Evolutionary conservation across 2,888 invertebrate species (phyloP).

Genomic region (Pachycephus smyrnensis): DNA sequence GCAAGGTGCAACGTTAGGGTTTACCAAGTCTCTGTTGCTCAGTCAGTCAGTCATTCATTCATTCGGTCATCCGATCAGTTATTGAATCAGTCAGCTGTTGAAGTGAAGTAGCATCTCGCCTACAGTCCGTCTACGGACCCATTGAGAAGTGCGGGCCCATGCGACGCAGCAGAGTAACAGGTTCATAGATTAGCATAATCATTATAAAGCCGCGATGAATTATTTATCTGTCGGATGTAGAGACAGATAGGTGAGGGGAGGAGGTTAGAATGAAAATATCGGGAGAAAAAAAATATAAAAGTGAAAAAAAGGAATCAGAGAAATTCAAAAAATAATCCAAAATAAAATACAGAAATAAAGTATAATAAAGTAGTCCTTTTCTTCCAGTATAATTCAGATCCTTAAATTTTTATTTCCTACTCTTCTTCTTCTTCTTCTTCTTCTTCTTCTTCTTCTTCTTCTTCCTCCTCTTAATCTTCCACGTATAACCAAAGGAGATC

Average conservation of each 20-base stretch:
- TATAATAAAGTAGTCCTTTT: slow-evolving; percentile 39
- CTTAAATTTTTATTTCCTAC: not conserved
- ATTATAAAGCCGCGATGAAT: slow-evolving; percentile 66
- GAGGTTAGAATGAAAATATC: not conserved
- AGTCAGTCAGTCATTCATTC: slow-evolving; percentile 1
- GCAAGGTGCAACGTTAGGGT: slow-evolving; percentile 2
- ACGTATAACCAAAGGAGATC: slow-evolving; percentile 14
- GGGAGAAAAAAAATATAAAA: slow-evolving; percentile 23
- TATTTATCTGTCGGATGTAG: slow-evolving; percentile 61
- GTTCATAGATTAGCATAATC: slow-evolving; percentile 66
- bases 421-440: slow-evolving; percentile 11
- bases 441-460: slow-evolving; percentile 14
- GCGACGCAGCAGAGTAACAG: slow-evolving; percentile 52
- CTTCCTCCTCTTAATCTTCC: not conserved
- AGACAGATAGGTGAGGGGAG: slow-evolving; percentile 12
- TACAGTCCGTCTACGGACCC: slow-evolving; percentile 27
- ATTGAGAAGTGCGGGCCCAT: not conserved
- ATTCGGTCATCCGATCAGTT: slow-evolving; percentile 6
- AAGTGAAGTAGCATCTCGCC: slow-evolving; percentile 38
- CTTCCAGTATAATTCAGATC: slow-evolving; percentile 23
- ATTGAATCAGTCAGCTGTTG: slow-evolving; percentile 5
- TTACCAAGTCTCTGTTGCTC: not conserved
- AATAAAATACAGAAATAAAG: slow-evolving; percentile 14
- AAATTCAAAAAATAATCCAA: slow-evolving; percentile 25
- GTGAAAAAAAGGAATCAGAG: slow-evolving; percentile 25